Base-by-base conservation (phyloP, 2,113 vertebrate genomes). In the Albula glossodonta region DNA sequence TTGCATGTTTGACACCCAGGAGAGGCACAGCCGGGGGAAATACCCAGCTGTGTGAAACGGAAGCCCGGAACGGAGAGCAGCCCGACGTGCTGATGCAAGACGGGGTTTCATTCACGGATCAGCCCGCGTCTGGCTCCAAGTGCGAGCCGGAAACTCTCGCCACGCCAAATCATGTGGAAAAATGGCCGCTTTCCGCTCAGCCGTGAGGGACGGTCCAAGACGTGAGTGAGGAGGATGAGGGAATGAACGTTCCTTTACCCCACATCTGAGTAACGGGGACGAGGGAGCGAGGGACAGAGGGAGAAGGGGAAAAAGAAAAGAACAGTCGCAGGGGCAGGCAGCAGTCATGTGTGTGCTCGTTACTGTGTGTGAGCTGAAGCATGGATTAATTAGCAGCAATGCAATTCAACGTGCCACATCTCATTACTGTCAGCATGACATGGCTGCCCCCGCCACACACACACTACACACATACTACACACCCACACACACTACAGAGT, bases 301-400 rank as follows among this genome's bases (percentile, higher is more conserved):
- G 11, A 83, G n/a, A 5, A 25, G 48, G 51, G 77, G 41, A 77
- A 60, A 84, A 11, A 48, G 63, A 66, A 63, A 25, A 88, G 82
- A 87, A 5, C 17, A 41, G 8, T n/a, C 50, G 50, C 9, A 82
- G 31, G 80, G 11, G 53, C 84, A 89, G 87, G 56, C 57, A 17
- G 84, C 87, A 89, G 86, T 87, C 60, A 78, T 86, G 87, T 86
- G 83, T 78, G 77, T 89, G 91, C 90, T 84, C 87, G 87, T 81
- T 82, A 82, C 41, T 41, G 89, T 83, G 89, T 87, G 86, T 17
- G 19, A 80, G 89, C 89, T 78, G 51, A 85, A 90, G 89, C 87
- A 91, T 91, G 90, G 90, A 91, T 91, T 92, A 91, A 92, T 93
- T 90, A 88, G 89, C 90, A 90, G 88, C 89, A 93, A 93, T 90